A percentile compares a stretch with the other conserved stretches of the same genome.
phyloP scores from a whole-genome alignment of 2,888 invertebrate species.

The Vannuccia rotundouncinata region DNA sequence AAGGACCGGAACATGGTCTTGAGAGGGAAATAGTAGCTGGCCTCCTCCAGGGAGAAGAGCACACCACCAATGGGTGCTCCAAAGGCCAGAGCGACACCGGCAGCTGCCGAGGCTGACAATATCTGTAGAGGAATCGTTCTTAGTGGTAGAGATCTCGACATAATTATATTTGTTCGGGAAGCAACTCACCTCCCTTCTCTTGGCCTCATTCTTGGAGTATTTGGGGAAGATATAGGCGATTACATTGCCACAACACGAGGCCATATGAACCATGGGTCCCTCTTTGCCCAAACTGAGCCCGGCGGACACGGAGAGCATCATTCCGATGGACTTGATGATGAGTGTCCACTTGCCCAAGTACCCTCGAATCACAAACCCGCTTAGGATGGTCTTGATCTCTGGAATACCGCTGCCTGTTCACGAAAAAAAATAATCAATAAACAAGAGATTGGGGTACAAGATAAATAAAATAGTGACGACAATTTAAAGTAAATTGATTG shows the following conservation, averaged over 20 bases:
- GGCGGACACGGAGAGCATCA: constrained; percentile 90
- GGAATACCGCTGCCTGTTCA: constrained; percentile 79
- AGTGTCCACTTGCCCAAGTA: constrained; percentile 99
- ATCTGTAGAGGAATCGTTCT: too few relatives aligned
- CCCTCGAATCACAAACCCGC: constrained; percentile 93
- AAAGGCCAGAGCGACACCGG: constrained; percentile 96
- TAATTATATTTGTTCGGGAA: too few relatives aligned
- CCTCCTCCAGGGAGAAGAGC: constrained; percentile 93
- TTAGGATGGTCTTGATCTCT: constrained; percentile 87
- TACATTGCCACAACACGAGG: constrained; percentile 87
- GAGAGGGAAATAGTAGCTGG: constrained; percentile 95
- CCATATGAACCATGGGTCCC: constrained; percentile 98
- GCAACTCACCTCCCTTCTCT: constrained; percentile 72
- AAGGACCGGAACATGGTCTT: constrained; percentile 98
- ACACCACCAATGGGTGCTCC: constrained; percentile 97
- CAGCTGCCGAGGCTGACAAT: constrained; percentile 92
- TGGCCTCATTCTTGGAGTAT: constrained; percentile 95
- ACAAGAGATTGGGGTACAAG: too few relatives aligned
- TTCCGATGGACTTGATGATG: constrained; percentile 90
- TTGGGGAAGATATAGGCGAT: constrained; percentile 95
- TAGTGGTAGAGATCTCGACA: too few relatives aligned
- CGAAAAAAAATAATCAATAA: not conserved
- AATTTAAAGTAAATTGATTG: too few relatives aligned
- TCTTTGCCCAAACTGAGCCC: constrained; percentile 94
- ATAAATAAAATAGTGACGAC: too few relatives aligned